Base-by-base conservation (phyloP, 2,113 vertebrate genomes). In the Ancistrus triradiatus region DNA sequence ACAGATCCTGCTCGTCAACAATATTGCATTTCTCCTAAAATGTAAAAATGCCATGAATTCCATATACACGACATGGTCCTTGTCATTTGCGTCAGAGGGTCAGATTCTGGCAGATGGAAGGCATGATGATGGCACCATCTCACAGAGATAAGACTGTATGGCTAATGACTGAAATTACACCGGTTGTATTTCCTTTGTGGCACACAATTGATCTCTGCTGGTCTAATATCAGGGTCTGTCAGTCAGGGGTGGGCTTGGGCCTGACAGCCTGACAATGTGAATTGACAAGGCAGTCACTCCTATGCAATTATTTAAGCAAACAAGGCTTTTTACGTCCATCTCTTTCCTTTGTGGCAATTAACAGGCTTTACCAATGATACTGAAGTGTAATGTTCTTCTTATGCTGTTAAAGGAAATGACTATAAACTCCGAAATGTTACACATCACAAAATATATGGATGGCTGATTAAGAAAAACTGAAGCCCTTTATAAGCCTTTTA, bases 131-230 rank as follows among this genome's bases (percentile, higher is more conserved):
- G 19, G 7, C 52, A 44, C 56, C 48, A 48, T 71, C 19, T 42
- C 59, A 57, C 53, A 44, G 49, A 14, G n/a, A 66, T 66, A 62
- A 69, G 52, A 33, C 59, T 60, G 48, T 13, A 28, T 66, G 19
- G 56, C 46, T 76, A 76, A 78, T 76, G 51, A 76, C 59, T 67
- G 58, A 58, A 76, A 76, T 76, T 74, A 68, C 21, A 44, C 22
- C 55, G 72, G 69, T 72, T 67, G 57, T 63, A 57, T 66, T 70
- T 74, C 40, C 52, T 72, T 69, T 71, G 11, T 15, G 19, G 49
- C 44, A 35, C 18, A 43, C 18, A 66, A 63, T 66, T 69, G 74
- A 74, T 72, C 55, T 68, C 43, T 64, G 55, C 50, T 66, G 42
- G 44, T 27, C 33, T 62, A 71, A 66, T 64, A 53, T 74, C 70